Conservation (phyloP, 1,140 invertebrate genomes). For the Mya arenaria region DNA sequence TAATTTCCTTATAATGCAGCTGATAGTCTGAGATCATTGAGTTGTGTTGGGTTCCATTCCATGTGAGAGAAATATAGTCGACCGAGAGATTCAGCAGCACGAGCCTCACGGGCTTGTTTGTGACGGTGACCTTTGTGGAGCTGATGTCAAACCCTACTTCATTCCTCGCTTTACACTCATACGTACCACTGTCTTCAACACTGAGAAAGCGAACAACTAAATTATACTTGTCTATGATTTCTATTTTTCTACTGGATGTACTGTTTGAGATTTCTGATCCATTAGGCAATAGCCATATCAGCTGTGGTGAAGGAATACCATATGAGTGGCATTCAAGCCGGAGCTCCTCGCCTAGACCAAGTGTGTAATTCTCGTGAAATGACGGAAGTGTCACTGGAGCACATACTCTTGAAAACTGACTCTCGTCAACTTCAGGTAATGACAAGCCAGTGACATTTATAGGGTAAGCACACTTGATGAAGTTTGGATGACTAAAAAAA, state of each 20-base stretch:
- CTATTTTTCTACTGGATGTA: slow-evolving; percentile 70
- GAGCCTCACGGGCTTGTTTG: slow-evolving; percentile 79
- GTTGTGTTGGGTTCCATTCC: slow-evolving; percentile 81
- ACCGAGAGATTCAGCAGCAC: slow-evolving; percentile 75
- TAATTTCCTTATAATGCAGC: slow-evolving; percentile 75
- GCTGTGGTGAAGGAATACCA: slow-evolving; percentile 79
- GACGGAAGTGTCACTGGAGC: slow-evolving; percentile 76
- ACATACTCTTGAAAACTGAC: slow-evolving; percentile 73
- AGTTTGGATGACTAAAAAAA: slow-evolving; percentile 71
- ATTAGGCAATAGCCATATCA: slow-evolving; percentile 81
- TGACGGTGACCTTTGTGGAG: slow-evolving; percentile 73
- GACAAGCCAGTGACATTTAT: slow-evolving; percentile 63
- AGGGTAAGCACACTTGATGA: slow-evolving; percentile 78
- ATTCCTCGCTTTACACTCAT: slow-evolving; percentile 75
- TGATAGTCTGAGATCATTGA: slow-evolving; percentile 79
- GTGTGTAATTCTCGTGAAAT: slow-evolving; percentile 71
- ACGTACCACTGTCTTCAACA: slow-evolving; percentile 71
- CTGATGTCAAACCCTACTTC: slow-evolving; percentile 72
- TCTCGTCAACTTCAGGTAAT: slow-evolving; percentile 72
- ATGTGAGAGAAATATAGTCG: slow-evolving; percentile 81
- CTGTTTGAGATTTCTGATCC: slow-evolving; percentile 76
- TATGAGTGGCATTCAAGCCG: slow-evolving; percentile 81
- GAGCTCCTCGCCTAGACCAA: slow-evolving; percentile 79
- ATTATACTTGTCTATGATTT: slow-evolving; percentile 74
- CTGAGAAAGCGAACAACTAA: slow-evolving; percentile 75